Evolutionary conservation across 2,888 invertebrate species (phyloP).

Genomic region (Agrotis puta): DNA sequence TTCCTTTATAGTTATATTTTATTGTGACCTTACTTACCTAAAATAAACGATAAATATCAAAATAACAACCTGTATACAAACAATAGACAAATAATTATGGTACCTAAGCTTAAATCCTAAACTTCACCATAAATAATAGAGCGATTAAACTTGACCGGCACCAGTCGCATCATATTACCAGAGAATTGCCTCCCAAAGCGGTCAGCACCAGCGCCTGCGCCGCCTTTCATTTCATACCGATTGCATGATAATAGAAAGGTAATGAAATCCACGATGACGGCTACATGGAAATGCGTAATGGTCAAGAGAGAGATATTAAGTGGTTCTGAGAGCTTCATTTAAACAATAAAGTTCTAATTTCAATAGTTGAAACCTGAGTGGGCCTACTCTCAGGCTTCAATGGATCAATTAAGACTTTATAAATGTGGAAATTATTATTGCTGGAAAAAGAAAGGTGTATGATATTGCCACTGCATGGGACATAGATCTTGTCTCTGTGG

Average conservation of each 20-base stretch:
- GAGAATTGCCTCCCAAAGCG: conserved; percentile 61
- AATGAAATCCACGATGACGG: conserved; percentile 73
- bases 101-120: conserved; percentile 25
- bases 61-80: no score
- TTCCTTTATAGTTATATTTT: no score
- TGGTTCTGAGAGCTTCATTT: conserved; percentile 34
- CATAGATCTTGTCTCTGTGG: no score
- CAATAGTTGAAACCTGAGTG: conserved; percentile 3
- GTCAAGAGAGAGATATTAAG: conserved; percentile 42
- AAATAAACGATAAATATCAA: no score
- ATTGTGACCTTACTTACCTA: no score
- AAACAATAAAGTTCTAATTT: conserved; percentile 45
- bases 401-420: conserved; percentile 9
- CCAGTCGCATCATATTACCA: conserved; percentile 63
- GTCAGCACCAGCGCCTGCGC: conserved; percentile 27
- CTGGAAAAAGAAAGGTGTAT: no score
- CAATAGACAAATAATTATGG: background rate
- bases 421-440: no score
- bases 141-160: conserved; percentile 65
- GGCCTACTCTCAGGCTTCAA: background rate
- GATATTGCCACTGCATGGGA: no score
- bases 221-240: conserved; percentile 73
- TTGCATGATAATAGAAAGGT: conserved; percentile 78
- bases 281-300: conserved; percentile 63
- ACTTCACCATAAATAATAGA: conserved; percentile 67